Conservation (phyloP, 2,888 invertebrate genomes). For the Agelastica alni region DNA sequence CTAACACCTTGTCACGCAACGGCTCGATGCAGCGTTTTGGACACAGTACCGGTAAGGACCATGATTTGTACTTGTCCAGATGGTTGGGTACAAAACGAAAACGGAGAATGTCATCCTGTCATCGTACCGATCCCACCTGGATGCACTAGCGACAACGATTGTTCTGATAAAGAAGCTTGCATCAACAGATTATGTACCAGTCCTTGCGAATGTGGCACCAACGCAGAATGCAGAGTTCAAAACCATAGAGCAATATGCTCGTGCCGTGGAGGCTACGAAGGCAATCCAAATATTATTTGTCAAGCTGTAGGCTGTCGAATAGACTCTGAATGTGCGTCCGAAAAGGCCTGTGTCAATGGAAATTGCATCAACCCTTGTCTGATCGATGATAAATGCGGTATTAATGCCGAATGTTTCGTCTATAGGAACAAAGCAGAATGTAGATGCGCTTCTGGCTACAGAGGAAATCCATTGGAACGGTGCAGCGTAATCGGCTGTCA, state of each 20-base stretch:
- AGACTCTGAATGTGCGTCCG: constrained; percentile 81
- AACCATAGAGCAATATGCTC: constrained; percentile 87
- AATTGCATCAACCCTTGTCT: constrained; percentile 87
- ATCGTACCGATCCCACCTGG: constrained; percentile 72
- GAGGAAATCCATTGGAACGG: constrained; percentile 75
- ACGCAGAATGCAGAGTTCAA: constrained; percentile 79
- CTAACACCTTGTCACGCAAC: constrained; percentile 76
- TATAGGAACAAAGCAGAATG: constrained; percentile 76
- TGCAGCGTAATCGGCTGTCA: constrained; percentile 82
- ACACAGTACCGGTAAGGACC: constrained; percentile 83
- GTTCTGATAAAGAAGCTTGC: constrained; percentile 78
- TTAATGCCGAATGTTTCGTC: constrained; percentile 81
- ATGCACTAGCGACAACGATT: constrained; percentile 80
- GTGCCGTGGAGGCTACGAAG: constrained; percentile 81
- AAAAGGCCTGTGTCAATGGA: constrained; percentile 82
- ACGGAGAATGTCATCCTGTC: constrained; percentile 77
- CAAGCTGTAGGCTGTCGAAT: constrained; percentile 79
- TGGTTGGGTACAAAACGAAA: constrained; percentile 79
- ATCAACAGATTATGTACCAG: constrained; percentile 84
- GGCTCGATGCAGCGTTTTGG: constrained; percentile 79
- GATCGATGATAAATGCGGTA: constrained; percentile 77
- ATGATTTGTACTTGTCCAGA: constrained; percentile 88
- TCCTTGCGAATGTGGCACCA: constrained; percentile 85
- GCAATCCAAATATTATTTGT: constrained; percentile 83
- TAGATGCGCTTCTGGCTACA: constrained; percentile 78